Conservation (phyloP, 2,888 invertebrate genomes). For the Hedychridium roseum region DNA sequence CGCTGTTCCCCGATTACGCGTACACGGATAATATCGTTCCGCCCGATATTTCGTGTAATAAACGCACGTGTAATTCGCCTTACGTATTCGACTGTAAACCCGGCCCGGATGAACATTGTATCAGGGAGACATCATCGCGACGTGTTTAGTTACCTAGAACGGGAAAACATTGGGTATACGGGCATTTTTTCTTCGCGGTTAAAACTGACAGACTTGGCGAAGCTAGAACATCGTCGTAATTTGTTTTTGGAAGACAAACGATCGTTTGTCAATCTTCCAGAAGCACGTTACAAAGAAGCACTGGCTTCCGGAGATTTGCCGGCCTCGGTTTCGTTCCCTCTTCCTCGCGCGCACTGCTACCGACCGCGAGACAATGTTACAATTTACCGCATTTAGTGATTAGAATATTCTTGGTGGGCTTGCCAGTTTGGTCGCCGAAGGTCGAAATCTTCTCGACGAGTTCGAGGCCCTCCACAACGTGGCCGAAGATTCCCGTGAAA, state of each 20-base stretch:
- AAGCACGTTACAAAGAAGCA: too few relatives aligned
- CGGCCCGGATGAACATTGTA: conserved; percentile 6
- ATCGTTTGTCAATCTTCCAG: too few relatives aligned
- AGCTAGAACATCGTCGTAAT: too few relatives aligned
- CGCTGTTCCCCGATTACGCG: conserved; percentile 19
- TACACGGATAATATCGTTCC: conserved; percentile 13
- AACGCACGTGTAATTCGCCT: conserved; percentile 3
- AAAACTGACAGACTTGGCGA: too few relatives aligned
- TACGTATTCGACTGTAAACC: conserved; percentile 9
- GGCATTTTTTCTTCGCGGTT: too few relatives aligned
- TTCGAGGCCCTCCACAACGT: conserved; percentile 81
- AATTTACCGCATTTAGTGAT: conserved; percentile 80
- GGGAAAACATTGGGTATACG: conserved; percentile 31
- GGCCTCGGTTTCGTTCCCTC: too few relatives aligned
- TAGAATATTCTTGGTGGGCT: conserved; percentile 77
- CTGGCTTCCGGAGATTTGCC: too few relatives aligned
- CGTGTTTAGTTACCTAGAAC: conserved; percentile 29
- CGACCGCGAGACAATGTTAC: conserved; percentile 58
- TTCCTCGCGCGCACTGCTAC: too few relatives aligned
- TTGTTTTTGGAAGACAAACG: too few relatives aligned
- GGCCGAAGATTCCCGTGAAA: conserved; percentile 83
- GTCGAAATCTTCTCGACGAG: conserved; percentile 81
- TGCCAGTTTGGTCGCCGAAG: conserved; percentile 79
- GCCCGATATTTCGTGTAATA: conserved; percentile 14
- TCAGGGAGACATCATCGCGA: conserved; percentile 31